These are phyloP conservation scores for Hemaris fuciformis DNA, from an alignment of 2,888 invertebrate genomes.

Conservation along the genomic window DNA sequence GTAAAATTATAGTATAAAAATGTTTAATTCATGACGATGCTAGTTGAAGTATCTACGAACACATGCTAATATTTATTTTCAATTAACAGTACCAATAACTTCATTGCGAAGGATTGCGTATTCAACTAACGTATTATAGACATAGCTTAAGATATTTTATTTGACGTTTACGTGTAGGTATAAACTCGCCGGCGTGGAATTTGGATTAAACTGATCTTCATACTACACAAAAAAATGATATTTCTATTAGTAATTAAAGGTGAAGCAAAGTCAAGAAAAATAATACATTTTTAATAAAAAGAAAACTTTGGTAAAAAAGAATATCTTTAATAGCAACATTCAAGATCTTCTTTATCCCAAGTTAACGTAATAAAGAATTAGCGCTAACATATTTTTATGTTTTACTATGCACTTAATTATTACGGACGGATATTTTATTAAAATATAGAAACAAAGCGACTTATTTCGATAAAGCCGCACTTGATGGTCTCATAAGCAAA, in stretches of 20 bases:
- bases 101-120: background rate
- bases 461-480: no score
- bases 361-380: no score
- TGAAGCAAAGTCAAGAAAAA: no score
- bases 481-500: no score
- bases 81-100: slow-evolving; percentile 35
- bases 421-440: no score
- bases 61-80: slow-evolving; percentile 31
- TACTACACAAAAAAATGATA: background rate
- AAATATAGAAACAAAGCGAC: no score
- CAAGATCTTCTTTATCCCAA: no score
- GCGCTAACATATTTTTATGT: no score
- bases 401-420: no score
- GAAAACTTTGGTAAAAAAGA: no score
- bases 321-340: no score
- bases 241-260: background rate
- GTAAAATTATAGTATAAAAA: background rate
- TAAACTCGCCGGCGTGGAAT: background rate
- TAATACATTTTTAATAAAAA: no score
- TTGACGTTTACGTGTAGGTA: background rate
- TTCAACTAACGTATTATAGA: background rate
- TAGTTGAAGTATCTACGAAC: background rate
- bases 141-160: background rate
- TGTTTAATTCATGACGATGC: slow-evolving; percentile 4
- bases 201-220: background rate